Evolutionary conservation across 2,113 vertebrate genomes (phyloP).

Genomic region (Petroica traversi): DNA sequence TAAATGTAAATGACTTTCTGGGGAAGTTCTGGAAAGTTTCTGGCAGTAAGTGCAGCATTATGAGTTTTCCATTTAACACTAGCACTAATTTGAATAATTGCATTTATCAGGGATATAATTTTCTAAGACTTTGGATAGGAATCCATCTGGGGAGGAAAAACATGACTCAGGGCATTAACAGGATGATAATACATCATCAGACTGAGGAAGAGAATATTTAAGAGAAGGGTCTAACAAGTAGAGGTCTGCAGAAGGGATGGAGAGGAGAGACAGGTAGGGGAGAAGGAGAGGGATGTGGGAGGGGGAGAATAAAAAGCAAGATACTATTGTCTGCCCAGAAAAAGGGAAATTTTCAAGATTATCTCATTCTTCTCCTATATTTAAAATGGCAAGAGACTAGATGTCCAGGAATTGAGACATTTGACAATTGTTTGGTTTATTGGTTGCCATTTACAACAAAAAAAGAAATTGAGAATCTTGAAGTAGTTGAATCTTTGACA

Average conservation of each 20-base stretch:
- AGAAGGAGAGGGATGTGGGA: neutral
- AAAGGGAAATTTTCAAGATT: neutral
- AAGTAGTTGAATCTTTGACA: neutral
- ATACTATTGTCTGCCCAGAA: neutral
- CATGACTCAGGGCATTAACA: neutral
- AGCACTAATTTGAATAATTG: neutral
- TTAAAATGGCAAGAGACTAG: neutral
- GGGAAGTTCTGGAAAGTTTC: neutral
- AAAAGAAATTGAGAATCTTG: neutral
- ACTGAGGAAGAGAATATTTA: neutral
- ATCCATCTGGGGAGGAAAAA: neutral
- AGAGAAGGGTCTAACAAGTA: neutral
- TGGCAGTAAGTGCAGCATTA: neutral
- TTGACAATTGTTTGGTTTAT: neutral
- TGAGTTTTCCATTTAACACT: neutral
- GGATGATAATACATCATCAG: neutral
- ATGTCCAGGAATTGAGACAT: neutral
- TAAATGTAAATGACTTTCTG: neutral
- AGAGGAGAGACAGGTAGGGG: neutral
- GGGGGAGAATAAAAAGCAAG: neutral
- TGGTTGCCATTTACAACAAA: neutral
- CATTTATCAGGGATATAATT: neutral
- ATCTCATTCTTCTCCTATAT: neutral
- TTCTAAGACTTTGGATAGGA: neutral
- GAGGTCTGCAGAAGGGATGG: rapidly evolving